Percentiles rank a stretch among this genome's conserved stretches.
Evolutionary conservation across 1,140 invertebrate genomes (phyloP).

Genomic region (Zophobas morio): DNA sequence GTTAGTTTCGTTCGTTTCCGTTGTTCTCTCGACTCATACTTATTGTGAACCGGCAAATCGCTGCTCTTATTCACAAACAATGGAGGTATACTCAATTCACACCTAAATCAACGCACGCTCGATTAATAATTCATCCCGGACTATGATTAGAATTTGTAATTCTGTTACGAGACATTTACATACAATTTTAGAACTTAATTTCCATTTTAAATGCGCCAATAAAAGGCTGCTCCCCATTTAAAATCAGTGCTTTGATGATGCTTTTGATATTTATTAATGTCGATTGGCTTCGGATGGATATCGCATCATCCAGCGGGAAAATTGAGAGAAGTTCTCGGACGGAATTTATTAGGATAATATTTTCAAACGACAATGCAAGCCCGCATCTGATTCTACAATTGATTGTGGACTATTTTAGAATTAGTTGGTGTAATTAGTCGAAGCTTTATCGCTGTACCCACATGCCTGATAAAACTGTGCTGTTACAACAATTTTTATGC

Average conservation of each 20-base stretch:
- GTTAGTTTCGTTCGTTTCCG: conserved; percentile 28
- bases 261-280: conserved; percentile 7
- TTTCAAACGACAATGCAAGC: conserved; percentile 15
- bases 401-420: conserved; percentile 18
- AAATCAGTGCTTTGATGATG: conserved; percentile 9
- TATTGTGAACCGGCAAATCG: conserved; percentile 23
- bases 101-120: conserved; percentile 24
- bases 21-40: background rate
- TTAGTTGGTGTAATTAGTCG: conserved; percentile 25
- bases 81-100: background rate
- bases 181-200: conserved; percentile 41
- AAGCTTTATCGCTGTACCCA: conserved; percentile 10
- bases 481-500: conserved; percentile 5
- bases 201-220: conserved; percentile 31
- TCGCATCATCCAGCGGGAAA: background rate
- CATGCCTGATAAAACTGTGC: conserved; percentile 10
- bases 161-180: conserved; percentile 36
- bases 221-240: conserved; percentile 29
- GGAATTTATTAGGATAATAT: conserved; percentile 20
- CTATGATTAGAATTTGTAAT: conserved; percentile 46
- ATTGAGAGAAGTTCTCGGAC: background rate
- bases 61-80: conserved; percentile 1
- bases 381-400: conserved; percentile 35
- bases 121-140: conserved; percentile 39
- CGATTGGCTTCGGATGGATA: background rate